These are phyloP conservation scores for Tiliqua scincoides DNA, from an alignment of 2,113 vertebrate genomes.

Conservation along the genomic window DNA sequence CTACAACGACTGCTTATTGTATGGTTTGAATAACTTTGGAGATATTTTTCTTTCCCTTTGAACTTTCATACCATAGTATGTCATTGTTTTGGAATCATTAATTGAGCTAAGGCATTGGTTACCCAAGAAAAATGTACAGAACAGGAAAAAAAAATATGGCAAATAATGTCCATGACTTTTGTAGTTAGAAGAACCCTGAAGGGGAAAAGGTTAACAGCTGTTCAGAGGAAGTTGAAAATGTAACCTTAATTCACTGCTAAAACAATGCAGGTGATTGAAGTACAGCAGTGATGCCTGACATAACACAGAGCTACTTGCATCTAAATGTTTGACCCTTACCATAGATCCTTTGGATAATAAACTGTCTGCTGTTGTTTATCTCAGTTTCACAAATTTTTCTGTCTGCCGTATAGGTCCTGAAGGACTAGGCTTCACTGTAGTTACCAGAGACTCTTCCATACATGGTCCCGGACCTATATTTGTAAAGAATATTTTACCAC, in stretches of 20 bases:
- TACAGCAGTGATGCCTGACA: background rate
- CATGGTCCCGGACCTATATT: slow-evolving; percentile 94
- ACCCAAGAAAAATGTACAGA: background rate
- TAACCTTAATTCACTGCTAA: background rate
- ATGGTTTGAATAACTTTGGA: background rate
- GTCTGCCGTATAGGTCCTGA: slow-evolving; percentile 83
- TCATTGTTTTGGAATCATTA: background rate
- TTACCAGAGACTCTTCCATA: slow-evolving; percentile 94
- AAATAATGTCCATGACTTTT: background rate
- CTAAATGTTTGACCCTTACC: background rate
- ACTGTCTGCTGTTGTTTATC: background rate
- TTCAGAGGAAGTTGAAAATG: background rate
- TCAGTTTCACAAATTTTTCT: slow-evolving; percentile 18
- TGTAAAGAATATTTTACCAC: slow-evolving; percentile 96
- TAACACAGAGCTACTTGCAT: background rate
- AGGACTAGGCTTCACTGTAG: slow-evolving; percentile 97
- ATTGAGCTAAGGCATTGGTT: background rate
- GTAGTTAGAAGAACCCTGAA: background rate
- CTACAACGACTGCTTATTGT: background rate
- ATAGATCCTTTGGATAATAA: background rate
- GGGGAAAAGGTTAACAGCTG: background rate
- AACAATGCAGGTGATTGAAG: background rate
- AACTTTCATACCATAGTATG: background rate
- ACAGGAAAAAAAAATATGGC: background rate
- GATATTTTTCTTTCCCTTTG: background rate